Percentiles rank a stretch among this genome's conserved stretches.
Conservation (phyloP, 1,140 invertebrate species). For the Polypedilum pembai region DNA sequence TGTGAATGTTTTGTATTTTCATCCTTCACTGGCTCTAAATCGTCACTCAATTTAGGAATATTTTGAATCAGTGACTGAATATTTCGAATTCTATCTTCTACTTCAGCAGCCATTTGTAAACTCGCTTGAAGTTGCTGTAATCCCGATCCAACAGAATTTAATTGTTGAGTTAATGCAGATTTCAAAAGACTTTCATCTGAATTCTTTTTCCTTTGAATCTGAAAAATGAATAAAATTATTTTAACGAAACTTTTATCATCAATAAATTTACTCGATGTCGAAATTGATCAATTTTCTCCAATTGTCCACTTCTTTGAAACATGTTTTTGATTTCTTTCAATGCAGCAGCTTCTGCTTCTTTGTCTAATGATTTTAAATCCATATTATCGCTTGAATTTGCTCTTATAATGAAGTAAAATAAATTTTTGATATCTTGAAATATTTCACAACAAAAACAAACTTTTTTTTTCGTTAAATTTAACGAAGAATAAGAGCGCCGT, state of each 20-base stretch:
- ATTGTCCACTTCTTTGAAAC: constrained; percentile 87
- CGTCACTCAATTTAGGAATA: constrained; percentile 64
- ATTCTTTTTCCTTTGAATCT: constrained; percentile 75
- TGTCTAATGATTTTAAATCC: constrained; percentile 74
- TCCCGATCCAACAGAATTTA: constrained; percentile 91
- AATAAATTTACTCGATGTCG: constrained; percentile 29
- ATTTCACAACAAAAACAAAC: too few relatives aligned
- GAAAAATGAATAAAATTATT: constrained; percentile 33
- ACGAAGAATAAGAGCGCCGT: too few relatives aligned
- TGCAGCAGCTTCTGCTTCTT: constrained; percentile 73
- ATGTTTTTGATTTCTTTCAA: constrained; percentile 88
- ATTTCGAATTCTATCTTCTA: constrained; percentile 52
- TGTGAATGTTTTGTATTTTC: constrained; percentile 92
- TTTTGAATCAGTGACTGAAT: constrained; percentile 58
- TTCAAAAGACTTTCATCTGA: constrained; percentile 96
- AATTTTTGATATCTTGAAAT: too few relatives aligned
- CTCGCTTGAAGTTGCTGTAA: constrained; percentile 82
- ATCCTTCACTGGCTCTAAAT: constrained; percentile 75
- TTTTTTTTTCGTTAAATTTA: too few relatives aligned
- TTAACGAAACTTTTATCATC: not conserved
- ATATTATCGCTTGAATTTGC: constrained; percentile 43
- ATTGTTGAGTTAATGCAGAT: constrained; percentile 95
- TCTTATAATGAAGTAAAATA: too few relatives aligned
- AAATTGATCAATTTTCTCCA: constrained; percentile 73
- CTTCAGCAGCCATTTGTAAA: constrained; percentile 76